Evolutionary conservation across 2,797 vertebrate species (phyloP), one percentile per base, ranked within the genome.

Genomic region (Morelia viridis): DNA sequence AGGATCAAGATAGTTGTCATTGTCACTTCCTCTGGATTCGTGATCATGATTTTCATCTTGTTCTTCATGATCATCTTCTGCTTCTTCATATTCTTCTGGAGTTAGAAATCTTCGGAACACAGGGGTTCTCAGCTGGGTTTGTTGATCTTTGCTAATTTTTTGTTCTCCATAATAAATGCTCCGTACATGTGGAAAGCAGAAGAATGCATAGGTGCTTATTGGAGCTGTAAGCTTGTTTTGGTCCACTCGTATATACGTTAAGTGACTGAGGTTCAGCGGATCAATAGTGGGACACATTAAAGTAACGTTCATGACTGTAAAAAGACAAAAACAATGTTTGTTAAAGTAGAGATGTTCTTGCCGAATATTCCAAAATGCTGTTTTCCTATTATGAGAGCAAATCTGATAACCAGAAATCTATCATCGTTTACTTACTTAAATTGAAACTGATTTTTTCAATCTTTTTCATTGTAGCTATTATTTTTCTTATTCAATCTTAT

Each of bases 131-230:
- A 98, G 90, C 89, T 68, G 96, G 53, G 96, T 96, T 46, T 68
- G 91, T 87, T 96, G 96, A 89, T 88, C 97, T 91, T 85, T 89
- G 0, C 80, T 91, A 60, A 93, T 94, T 9, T 96, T 97, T 93
- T 98, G 98, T 96, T 98, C 97, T 65, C 98, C 98, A 1, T 98
- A 98, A 92, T 98, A 98, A 93, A 98, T 98, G 90, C 93, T 97
- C 57, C 96, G 96, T 92, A 98, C 96, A 19, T 97, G 96, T 89
- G 98, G 98, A 92, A 98, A 98, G 94, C 98, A 98, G 87, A 97
- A 96, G 93, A 97, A 97, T 58, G 97, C 95, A 0, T 97, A 97
- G 61, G 95, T 96, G 94, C 96, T 98, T 93, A 98, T 94, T 13
- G 98, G 98, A 68, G 92, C 93, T 2, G 94, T 97, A 64, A 98